Conservation (phyloP, 2,113 vertebrate genomes). For the Speoplatyrhinus poulsoni region DNA sequence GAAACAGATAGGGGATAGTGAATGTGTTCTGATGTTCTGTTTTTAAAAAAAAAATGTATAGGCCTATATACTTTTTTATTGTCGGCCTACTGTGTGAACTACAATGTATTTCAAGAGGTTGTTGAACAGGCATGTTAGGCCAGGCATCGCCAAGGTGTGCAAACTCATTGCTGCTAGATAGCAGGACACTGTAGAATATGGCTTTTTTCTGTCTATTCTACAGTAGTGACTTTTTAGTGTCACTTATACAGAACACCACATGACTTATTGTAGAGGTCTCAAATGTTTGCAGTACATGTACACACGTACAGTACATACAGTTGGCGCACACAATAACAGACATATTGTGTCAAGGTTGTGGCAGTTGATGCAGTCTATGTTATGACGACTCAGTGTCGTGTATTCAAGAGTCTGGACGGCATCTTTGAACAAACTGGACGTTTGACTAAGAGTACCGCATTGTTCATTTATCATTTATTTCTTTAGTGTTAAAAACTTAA, state of each 20-base stretch:
- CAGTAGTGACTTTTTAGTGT: slow-evolving; percentile 26
- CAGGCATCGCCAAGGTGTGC: slow-evolving; percentile 42
- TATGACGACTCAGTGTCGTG: slow-evolving; percentile 18
- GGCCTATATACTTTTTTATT: too few species aligned
- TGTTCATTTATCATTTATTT: slow-evolving; percentile 22
- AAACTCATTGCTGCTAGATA: slow-evolving; percentile 46
- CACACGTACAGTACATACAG: not conserved
- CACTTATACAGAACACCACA: slow-evolving; percentile 34
- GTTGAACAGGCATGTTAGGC: too few species aligned
- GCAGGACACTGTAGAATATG: slow-evolving; percentile 54
- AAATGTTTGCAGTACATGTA: too few species aligned
- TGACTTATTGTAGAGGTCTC: slow-evolving; percentile 5
- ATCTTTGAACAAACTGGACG: slow-evolving; percentile 8
- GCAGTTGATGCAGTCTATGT: slow-evolving; percentile 7
- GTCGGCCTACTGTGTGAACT: too few species aligned
- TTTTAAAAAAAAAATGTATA: too few species aligned
- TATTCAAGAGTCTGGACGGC: slow-evolving; percentile 47
- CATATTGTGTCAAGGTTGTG: slow-evolving; percentile 33
- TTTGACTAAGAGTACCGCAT: slow-evolving; percentile 21
- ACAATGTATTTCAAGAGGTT: too few species aligned
- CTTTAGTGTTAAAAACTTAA: slow-evolving; percentile 20
- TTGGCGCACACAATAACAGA: slow-evolving; percentile 15
- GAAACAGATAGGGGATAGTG: slow-evolving; percentile 58
- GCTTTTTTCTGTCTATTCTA: slow-evolving; percentile 20
- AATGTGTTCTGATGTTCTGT: slow-evolving; percentile 44